Evolutionary conservation across 2,113 vertebrate species (phyloP).

Genomic region (Microcebus lehilahytsara): DNA sequence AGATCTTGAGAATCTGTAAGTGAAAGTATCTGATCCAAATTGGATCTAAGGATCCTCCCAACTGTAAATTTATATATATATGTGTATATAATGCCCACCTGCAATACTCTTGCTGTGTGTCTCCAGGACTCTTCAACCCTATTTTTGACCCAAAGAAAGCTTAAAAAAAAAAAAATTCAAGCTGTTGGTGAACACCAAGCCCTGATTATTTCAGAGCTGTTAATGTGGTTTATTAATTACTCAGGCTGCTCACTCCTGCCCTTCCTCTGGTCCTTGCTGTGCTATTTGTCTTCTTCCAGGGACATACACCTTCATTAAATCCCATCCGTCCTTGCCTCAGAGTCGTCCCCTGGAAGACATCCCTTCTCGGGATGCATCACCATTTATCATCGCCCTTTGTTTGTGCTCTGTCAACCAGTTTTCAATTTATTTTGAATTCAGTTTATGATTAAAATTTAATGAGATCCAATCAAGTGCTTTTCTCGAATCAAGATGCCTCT

Average conservation of each 20-base stretch:
- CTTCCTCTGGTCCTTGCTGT: constrained; percentile 33
- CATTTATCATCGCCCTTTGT: constrained; percentile 72
- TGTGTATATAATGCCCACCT: not conserved
- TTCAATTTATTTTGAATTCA: constrained; percentile 80
- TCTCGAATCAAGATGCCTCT: constrained; percentile 63
- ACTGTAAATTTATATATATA: not conserved
- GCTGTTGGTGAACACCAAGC: not conserved
- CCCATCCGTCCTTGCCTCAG: constrained; percentile 58
- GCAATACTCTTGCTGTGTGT: not conserved
- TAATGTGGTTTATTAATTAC: constrained; percentile 56
- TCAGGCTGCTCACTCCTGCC: constrained; percentile 49
- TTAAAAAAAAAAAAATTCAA: not conserved
- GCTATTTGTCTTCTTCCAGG: constrained; percentile 68
- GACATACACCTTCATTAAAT: constrained; percentile 72
- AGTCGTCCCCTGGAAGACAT: constrained; percentile 48
- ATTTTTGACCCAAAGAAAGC: constrained; percentile 32
- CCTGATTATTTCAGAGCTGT: constrained; percentile 18
- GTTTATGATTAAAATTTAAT: constrained; percentile 81
- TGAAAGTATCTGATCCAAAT: constrained; percentile 33
- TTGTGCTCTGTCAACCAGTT: constrained; percentile 77
- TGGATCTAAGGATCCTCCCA: not conserved
- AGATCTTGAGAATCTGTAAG: constrained; percentile 33
- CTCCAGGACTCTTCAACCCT: not conserved
- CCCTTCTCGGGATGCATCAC: not conserved
- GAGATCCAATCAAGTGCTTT: constrained; percentile 77